Base-by-base conservation (phyloP, 2,888 invertebrate genomes). In the Hypercompe scribonia region DNA sequence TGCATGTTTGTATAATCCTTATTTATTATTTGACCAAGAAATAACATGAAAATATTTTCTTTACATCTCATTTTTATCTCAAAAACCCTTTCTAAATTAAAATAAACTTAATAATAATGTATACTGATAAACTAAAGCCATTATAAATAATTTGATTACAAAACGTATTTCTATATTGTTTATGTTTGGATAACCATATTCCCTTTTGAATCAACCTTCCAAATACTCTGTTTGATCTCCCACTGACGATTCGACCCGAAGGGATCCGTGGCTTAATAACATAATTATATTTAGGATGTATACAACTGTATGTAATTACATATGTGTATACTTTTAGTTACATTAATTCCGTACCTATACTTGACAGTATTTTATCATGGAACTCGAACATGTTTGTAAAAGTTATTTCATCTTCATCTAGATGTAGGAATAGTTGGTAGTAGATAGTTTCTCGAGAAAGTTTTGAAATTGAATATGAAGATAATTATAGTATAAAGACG, bases 191-290 rank as follows among this genome's bases (percentile, higher is more conserved):
- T 58, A 61, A 71, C 64, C 28, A 31, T 31, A 31, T 64, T 24
- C 64, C 77, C 77, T 73, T 77, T 75, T 71, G 75, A 74, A 78
- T 81, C 46, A 46, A 13, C 75, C 82, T 82, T 71, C 66, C 50
- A 46, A 42, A 36, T 77, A 72, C 71, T 74, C 76, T 69, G 74
- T 61, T 74, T 76, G 75, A 84, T 77, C 77, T 74, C 70, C 72
- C 50, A 42, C 71, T 68, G 61, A 58, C 65, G 63, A 72, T 71
- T 76, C 73, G 69, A 78, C 78, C 80, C 82, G 39, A 24, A 28
- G 18, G 61, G 67, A 76, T 75, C 74, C 67, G 66, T 74, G 69
- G 61, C 74, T 74, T 65, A 81, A 81, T 81, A 70, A 83, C 75
- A 68, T 81, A 72, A 76, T 76, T 76, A 72, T 61, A 65, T 58